These are phyloP conservation scores for Ceratina japonica DNA, from an alignment of 1,140 invertebrate species.

Conservation along the genomic window DNA sequence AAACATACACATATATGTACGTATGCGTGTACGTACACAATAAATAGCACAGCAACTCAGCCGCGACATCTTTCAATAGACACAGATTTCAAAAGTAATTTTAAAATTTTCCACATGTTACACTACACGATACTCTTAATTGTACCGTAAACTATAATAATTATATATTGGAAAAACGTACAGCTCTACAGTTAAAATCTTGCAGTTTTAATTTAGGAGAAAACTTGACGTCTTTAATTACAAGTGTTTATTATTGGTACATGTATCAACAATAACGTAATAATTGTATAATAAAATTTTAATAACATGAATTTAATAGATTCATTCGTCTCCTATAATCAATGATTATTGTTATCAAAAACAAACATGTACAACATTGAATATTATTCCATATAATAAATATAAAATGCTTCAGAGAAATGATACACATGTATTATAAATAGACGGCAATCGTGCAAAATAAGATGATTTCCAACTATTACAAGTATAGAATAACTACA, in stretches of 20 bases:
- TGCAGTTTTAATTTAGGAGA: neutral
- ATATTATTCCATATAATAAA: slow-evolving; percentile 53
- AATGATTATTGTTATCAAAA: slow-evolving; percentile 9
- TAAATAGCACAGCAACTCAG: slow-evolving; percentile 20
- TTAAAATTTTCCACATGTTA: too few relatives aligned
- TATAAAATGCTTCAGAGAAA: slow-evolving; percentile 27
- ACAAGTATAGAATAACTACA: slow-evolving; percentile 30
- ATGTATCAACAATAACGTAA: slow-evolving; percentile 66
- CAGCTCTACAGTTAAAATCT: neutral
- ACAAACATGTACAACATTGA: neutral
- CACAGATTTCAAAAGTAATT: slow-evolving; percentile 42
- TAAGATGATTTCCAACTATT: slow-evolving; percentile 5
- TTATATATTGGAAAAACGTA: too few relatives aligned
- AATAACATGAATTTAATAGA: slow-evolving; percentile 59
- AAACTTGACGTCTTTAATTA: neutral
- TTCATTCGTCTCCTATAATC: slow-evolving; percentile 37
- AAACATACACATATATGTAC: too few relatives aligned
- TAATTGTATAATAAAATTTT: slow-evolving; percentile 52
- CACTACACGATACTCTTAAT: too few relatives aligned
- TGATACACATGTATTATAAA: slow-evolving; percentile 12
- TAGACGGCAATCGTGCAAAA: neutral
- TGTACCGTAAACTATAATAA: too few relatives aligned
- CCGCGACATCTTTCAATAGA: slow-evolving; percentile 2
- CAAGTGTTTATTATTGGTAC: slow-evolving; percentile 61
- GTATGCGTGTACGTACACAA: too few relatives aligned